These are phyloP conservation scores for Etheostoma spectabile DNA, from an alignment of 2,113 vertebrate species.

Conservation along the genomic window DNA sequence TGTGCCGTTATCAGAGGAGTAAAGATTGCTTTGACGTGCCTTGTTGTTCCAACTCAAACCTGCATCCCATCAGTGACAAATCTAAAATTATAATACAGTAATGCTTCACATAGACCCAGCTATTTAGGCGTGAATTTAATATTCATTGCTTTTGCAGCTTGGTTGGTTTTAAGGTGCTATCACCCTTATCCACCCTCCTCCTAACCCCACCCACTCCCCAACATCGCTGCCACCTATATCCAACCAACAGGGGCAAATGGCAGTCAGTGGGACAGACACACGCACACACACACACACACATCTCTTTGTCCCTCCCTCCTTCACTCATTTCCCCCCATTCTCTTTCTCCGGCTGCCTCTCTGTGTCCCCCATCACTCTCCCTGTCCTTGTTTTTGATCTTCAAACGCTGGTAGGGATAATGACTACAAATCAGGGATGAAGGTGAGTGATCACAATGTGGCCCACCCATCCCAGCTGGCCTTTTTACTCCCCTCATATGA, in stretches of 20 bases:
- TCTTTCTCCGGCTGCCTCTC: slow-evolving; percentile 74
- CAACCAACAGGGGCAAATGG: slow-evolving; percentile 75
- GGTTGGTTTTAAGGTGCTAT: slow-evolving; percentile 87
- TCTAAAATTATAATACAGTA: slow-evolving; percentile 85
- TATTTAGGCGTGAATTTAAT: slow-evolving; percentile 86
- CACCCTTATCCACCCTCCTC: slow-evolving; percentile 80
- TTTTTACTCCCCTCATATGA: slow-evolving; percentile 81
- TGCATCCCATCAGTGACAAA: slow-evolving; percentile 81
- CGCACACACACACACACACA: slow-evolving; percentile 46
- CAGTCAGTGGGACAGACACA: slow-evolving; percentile 67
- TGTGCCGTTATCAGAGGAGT: slow-evolving; percentile 60
- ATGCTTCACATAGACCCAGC: slow-evolving; percentile 83
- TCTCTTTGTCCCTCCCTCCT: slow-evolving; percentile 76
- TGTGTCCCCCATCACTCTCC: slow-evolving; percentile 84
- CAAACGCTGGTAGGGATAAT: slow-evolving; percentile 88
- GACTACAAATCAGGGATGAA: slow-evolving; percentile 91
- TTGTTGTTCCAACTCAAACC: slow-evolving; percentile 81
- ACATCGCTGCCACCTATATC: slow-evolving; percentile 73
- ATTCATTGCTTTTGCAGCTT: slow-evolving; percentile 88
- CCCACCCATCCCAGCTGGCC: slow-evolving; percentile 88
- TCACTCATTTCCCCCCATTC: slow-evolving; percentile 72
- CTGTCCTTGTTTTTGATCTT: slow-evolving; percentile 88
- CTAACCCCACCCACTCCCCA: slow-evolving; percentile 77
- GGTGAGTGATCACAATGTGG: slow-evolving; percentile 87
- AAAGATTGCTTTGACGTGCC: slow-evolving; percentile 73